Conservation (phyloP, 2,888 invertebrate genomes). For the Synergus umbraculus region DNA sequence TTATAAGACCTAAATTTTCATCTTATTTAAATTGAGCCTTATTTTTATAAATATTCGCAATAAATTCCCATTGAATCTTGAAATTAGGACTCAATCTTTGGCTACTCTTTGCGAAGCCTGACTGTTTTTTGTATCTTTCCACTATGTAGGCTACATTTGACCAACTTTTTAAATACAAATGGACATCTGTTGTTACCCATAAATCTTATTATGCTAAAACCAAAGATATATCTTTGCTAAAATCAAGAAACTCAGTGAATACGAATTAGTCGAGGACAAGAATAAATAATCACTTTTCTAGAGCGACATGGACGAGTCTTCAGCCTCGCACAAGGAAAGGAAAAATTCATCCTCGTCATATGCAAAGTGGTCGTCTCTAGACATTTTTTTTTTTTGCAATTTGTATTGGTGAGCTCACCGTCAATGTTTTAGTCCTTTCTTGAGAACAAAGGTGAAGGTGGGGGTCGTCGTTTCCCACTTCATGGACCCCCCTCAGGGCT, state of each 20-base stretch:
- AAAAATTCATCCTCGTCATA: constrained; percentile 31
- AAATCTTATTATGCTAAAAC: neutral
- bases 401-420: constrained; percentile 7
- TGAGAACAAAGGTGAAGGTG: constrained; percentile 61
- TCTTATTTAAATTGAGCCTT: no score
- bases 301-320: constrained; percentile 9
- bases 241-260: constrained; percentile 8
- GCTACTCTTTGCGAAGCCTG: no score
- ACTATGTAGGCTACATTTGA: neutral
- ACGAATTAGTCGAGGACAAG: neutral
- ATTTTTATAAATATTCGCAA: neutral
- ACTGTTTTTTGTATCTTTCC: neutral
- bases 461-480: constrained; percentile 61
- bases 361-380: constrained; percentile 13
- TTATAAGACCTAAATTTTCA: no score
- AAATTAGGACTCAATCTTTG: no score
- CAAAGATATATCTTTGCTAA: neutral
- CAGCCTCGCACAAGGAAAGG: neutral
- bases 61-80: no score
- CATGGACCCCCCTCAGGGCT: constrained; percentile 56
- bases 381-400: neutral
- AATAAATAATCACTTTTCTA: constrained; percentile 22
- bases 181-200: neutral
- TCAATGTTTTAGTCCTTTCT: constrained; percentile 32
- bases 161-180: neutral